Base-by-base conservation (phyloP, 2,113 vertebrate genomes). In the Stegostoma tigrinum region DNA sequence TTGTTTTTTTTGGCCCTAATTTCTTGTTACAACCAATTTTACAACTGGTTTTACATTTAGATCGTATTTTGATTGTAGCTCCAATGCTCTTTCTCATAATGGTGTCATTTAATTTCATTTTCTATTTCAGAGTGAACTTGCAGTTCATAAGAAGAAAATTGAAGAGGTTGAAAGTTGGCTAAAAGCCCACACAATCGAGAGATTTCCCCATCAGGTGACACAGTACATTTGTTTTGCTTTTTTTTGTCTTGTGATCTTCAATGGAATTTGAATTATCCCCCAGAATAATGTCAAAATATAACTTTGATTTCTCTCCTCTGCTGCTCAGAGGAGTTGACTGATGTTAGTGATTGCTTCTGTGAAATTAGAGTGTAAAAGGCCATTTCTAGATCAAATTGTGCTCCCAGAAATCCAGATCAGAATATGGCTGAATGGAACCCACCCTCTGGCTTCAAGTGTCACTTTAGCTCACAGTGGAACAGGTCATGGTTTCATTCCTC, bases 131-230 rank as follows among this genome's bases (percentile, higher is more conserved):
- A 97, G 96, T 45, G 98, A 99, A 85, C 98, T 99, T 96, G 99
- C 98, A 70, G 98, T 99, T 90, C 99, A 99, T 97, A 99, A 98
- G 97, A 99, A 99, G 98, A 99, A 99, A 96, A 96, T 98, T 23
- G 99, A 99, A 96, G 99, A 99, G 96, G 98, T 99, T 96, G 98
- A 99, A 97, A 97, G 96, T 93, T 99, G 99, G 99, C 96, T 99
- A 96, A 98, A 97, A 97, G 55, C 2, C 19, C 97, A 98, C 34
- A 12, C 97, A 78, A 96, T 97, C 96, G 96, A 97, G 90, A 97
- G 96, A 72, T 96, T 97, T 55, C 95, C 96, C 23, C 97, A 97
- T 95, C 97, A 98, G 98, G 99, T 99, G 97, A 97, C 42, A 72
- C 93, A 45, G 10, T 70, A 6, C 15, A 72, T 1, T 45, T 15